phyloP scores from a whole-genome alignment of 2,888 invertebrate species.

The Tetragnatha montana region DNA sequence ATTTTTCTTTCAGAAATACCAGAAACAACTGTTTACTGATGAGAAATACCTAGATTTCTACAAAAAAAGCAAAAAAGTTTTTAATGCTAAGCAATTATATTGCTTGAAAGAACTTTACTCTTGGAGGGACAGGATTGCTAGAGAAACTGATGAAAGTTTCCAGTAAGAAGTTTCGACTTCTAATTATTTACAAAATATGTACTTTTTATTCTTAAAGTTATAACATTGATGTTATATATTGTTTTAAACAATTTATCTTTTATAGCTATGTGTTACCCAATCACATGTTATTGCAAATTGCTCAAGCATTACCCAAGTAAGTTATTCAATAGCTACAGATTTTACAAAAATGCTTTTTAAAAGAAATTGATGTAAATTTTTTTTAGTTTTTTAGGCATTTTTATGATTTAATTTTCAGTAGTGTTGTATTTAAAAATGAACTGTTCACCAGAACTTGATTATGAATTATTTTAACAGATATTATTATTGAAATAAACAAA shows the following conservation, averaged over 20 bases:
- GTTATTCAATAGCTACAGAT: not conserved
- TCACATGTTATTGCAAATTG: conserved; percentile 94
- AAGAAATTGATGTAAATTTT: too few species aligned
- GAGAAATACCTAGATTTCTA: conserved; percentile 86
- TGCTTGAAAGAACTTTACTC: conserved; percentile 87
- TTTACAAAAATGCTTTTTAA: too few species aligned
- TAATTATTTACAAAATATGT: not conserved
- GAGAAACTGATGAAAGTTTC: conserved; percentile 92
- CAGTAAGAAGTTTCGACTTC: conserved; percentile 78
- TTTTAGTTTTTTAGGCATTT: too few species aligned
- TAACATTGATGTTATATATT: not conserved
- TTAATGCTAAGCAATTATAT: conserved; percentile 89
- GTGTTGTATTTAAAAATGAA: too few species aligned
- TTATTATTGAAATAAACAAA: too few species aligned
- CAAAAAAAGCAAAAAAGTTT: conserved; percentile 85
- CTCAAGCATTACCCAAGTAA: conserved; percentile 85
- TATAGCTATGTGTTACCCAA: conserved; percentile 92
- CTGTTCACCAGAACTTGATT: too few species aligned
- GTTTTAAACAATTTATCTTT: not conserved
- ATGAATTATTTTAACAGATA: too few species aligned
- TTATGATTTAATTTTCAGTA: too few species aligned
- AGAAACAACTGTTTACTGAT: conserved; percentile 84
- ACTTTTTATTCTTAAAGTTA: not conserved
- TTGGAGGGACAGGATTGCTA: conserved; percentile 91
- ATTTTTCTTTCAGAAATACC: conserved; percentile 73